Percentiles rank a stretch among this genome's conserved stretches.
phyloP scores from a whole-genome alignment of 2,888 invertebrate species.

The Ormia ochracea region DNA sequence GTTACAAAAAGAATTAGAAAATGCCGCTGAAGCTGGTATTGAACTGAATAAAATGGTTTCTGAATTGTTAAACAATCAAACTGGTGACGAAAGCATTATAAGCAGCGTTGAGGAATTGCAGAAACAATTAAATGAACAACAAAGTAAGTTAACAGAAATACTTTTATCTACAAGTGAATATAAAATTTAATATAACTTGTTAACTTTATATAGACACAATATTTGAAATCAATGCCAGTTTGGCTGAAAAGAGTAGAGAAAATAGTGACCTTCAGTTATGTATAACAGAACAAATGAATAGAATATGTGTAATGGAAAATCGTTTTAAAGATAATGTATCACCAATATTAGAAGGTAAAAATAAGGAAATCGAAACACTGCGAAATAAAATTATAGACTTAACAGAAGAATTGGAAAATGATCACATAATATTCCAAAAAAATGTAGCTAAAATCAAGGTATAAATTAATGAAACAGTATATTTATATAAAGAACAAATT shows the following conservation, averaged over 20 bases:
- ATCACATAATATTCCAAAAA: conserved; percentile 72
- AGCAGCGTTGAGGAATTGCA: conserved; percentile 83
- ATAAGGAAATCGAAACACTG: conserved; percentile 72
- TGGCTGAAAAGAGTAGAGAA: conserved; percentile 79
- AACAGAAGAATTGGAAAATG: conserved; percentile 70
- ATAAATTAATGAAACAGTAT: background rate
- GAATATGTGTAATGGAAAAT: conserved; percentile 72
- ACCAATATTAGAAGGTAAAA: conserved; percentile 72
- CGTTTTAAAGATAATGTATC: conserved; percentile 74
- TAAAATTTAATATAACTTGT: background rate
- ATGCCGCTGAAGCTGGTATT: conserved; percentile 87
- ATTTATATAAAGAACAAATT: background rate
- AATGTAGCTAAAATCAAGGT: conserved; percentile 75
- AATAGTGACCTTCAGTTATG: conserved; percentile 78
- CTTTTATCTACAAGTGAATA: background rate
- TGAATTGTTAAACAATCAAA: conserved; percentile 83
- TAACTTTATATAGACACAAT: conserved; percentile 75
- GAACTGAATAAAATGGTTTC: conserved; percentile 84
- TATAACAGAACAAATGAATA: conserved; percentile 73
- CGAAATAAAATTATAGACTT: conserved; percentile 72
- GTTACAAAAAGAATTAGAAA: conserved; percentile 86
- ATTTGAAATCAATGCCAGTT: conserved; percentile 78
- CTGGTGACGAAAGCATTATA: conserved; percentile 81
- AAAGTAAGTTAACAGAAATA: conserved; percentile 72
- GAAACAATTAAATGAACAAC: conserved; percentile 82